A percentile compares a stretch with the other conserved stretches of the same genome.
Evolutionary conservation across 2,797 vertebrate species (phyloP).

Genomic region (Neosilurus mollespiculum): DNA sequence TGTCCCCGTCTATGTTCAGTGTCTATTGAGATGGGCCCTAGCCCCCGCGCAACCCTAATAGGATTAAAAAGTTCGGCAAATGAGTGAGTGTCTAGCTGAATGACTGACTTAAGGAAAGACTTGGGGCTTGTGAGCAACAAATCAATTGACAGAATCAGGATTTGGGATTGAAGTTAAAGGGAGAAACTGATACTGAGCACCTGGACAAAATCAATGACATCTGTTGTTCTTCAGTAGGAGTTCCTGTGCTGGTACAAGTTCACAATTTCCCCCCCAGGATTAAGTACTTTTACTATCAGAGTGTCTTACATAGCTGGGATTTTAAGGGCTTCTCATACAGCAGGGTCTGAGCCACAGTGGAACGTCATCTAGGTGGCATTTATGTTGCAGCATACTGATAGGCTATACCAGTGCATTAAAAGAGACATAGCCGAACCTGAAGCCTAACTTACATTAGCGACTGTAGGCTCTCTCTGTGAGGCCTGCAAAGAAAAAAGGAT

Average conservation of each 20-base stretch:
- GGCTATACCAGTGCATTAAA: background rate
- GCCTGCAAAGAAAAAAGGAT: background rate
- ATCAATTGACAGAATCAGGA: conserved; percentile 1
- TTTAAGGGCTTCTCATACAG: background rate
- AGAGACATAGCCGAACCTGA: background rate
- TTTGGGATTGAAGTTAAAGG: background rate
- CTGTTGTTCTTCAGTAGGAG: background rate
- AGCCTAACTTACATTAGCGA: background rate
- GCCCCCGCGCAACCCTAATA: too few relatives aligned
- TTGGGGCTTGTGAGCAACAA: background rate
- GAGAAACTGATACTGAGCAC: background rate
- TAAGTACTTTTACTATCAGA: background rate
- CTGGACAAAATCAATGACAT: background rate
- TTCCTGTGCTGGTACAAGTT: background rate
- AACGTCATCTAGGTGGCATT: background rate
- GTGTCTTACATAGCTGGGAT: background rate
- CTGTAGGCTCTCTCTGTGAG: background rate
- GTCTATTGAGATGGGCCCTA: too few relatives aligned
- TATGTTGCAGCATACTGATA: background rate
- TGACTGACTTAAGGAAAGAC: background rate
- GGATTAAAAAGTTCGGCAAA: too few relatives aligned
- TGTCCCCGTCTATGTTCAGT: too few relatives aligned
- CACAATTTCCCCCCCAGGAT: too few relatives aligned
- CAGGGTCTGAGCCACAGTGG: background rate
- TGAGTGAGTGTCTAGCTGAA: background rate